Evolutionary conservation across 2,797 vertebrate genomes (phyloP).

Genomic region (Loris lydekkerianus): DNA sequence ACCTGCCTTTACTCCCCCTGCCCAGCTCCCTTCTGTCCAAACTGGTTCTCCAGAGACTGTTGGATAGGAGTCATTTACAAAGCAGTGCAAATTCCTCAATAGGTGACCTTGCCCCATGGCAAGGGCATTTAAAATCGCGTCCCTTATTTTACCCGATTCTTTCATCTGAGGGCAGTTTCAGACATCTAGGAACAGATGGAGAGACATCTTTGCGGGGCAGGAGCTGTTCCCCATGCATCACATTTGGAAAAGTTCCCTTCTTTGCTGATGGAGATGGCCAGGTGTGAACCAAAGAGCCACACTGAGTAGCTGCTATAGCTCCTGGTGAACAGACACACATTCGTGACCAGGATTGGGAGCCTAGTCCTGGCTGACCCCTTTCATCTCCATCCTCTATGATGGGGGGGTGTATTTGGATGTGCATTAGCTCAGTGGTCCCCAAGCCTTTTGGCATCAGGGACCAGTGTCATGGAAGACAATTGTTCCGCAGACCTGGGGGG

Average conservation of each 20-base stretch:
- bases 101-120: neutral
- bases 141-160: neutral
- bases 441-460: no score
- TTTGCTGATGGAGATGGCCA: neutral
- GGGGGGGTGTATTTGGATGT: neutral
- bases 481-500: no score
- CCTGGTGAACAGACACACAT: neutral
- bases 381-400: neutral
- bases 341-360: neutral
- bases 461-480: no score
- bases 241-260: neutral
- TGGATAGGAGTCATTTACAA: neutral
- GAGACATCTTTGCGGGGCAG: neutral
- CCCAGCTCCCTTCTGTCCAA: neutral
- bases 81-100: neutral
- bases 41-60: neutral
- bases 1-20: neutral
- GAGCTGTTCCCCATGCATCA: neutral
- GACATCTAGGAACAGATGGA: neutral
- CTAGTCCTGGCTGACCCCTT: neutral
- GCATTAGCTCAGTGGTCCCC: no score
- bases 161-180: neutral
- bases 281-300: neutral
- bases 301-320: neutral
- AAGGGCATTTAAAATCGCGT: neutral